Conservation (phyloP, 2,797 vertebrate genomes). For the Myiotriccus ornatus region DNA sequence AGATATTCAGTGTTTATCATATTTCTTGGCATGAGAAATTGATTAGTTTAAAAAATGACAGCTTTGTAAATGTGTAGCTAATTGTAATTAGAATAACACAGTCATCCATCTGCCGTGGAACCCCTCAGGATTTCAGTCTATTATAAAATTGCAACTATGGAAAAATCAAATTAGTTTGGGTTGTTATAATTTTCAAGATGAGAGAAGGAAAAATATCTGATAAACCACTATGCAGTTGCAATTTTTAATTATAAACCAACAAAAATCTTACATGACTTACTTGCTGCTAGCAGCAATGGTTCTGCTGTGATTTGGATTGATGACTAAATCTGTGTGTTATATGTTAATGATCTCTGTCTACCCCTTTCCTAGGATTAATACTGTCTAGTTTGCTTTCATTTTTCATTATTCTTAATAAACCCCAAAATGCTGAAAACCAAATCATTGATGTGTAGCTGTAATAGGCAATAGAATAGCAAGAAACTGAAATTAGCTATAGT, state of each 20-base stretch:
- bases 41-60: slow-evolving; percentile 68
- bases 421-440: background rate
- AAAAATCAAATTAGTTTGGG: slow-evolving; percentile 71
- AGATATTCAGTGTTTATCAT: slow-evolving; percentile 45
- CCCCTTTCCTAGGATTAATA: background rate
- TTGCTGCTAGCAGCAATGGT: background rate
- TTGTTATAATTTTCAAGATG: slow-evolving; percentile 63
- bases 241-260: slow-evolving; percentile 21
- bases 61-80: slow-evolving; percentile 66
- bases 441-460: background rate
- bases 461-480: background rate
- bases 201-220: slow-evolving; percentile 36
- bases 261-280: slow-evolving; percentile 26
- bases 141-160: slow-evolving; percentile 71
- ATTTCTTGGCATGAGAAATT: slow-evolving; percentile 71
- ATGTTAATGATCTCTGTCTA: background rate
- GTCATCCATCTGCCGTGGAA: slow-evolving; percentile 70
- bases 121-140: slow-evolving; percentile 68
- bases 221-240: slow-evolving; percentile 18
- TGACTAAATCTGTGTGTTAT: background rate
- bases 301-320: background rate
- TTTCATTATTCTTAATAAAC: background rate
- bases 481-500: background rate
- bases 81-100: slow-evolving; percentile 74
- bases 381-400: background rate